Base-by-base conservation (phyloP, 2,888 invertebrate genomes). In the Kuschelorhynchus macadamiae region DNA sequence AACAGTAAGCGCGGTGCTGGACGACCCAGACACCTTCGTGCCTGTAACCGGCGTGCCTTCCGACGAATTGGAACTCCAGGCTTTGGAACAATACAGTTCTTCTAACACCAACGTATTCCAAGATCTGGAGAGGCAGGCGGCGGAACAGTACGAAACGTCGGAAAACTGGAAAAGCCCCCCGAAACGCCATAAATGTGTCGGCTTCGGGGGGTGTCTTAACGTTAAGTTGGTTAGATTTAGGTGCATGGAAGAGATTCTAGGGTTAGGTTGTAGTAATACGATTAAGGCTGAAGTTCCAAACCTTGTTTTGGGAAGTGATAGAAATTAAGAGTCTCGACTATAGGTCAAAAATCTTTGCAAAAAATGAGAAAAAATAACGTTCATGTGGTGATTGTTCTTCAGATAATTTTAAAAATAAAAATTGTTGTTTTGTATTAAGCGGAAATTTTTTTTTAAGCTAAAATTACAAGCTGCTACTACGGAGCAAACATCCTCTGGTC, bases 121-220 rank as follows among this genome's bases (percentile, higher is more conserved):
- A 57, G 90, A 90, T 71, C 80, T 90, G 63, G 90, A 90, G 76
- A 85, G 88, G 65, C 88, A 90, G 75, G 91, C 90, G 0, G 87
- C 88, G 52, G 91, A 90, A 75, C 90, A 91, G 77, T 90, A 90
- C 79, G 56, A 63, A 21, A 70, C 70, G 74, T 77, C 77, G 79
- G 76, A 79, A 76, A 80, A 78, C 78, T 80, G 71, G 73, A 73
- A 30, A 25, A 42, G 39, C 67, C 67, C 67, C 67, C 62, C 67
- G 62, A 67, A 63, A 67, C 30, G 30, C 57, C 50, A 18, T 62
- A 20, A 61, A 12, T 12, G 12, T 30, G n/a, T n/a, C n/a, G n/a
- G n/a, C n/a, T 61, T 67, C 60, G 67, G 67, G 67, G 60, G 67
- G 60, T 67, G 18, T 33, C n/a, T 20, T 46, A 36, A 39, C 14